Conservation (phyloP, 2,113 vertebrate species). For the Cinclus mexicanus region DNA sequence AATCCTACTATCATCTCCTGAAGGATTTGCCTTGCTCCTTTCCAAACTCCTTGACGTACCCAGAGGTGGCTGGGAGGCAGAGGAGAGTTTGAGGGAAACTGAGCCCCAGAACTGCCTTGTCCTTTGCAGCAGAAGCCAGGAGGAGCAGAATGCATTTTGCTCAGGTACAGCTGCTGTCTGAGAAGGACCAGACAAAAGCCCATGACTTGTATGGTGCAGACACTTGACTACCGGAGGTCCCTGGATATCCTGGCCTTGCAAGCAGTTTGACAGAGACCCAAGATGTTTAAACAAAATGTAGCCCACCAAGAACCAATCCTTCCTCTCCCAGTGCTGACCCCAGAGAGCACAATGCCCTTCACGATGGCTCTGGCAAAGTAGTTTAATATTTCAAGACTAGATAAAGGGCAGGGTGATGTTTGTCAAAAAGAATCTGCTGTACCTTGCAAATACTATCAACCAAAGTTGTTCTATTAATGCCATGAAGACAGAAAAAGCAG, state of each 20-base stretch:
- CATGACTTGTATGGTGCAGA: neutral
- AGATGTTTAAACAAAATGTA: neutral
- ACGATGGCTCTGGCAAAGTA: neutral
- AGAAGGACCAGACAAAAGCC: neutral
- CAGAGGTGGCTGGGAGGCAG: neutral
- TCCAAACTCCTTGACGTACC: neutral
- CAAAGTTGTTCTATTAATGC: neutral
- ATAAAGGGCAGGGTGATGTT: neutral
- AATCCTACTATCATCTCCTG: neutral
- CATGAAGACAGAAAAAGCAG: neutral
- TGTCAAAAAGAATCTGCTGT: neutral
- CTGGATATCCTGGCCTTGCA: neutral
- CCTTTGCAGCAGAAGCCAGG: neutral
- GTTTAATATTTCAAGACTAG: neutral
- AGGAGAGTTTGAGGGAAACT: neutral
- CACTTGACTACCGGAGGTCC: neutral
- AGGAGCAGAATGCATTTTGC: neutral
- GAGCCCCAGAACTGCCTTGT: neutral
- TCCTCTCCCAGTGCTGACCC: neutral
- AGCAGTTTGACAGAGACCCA: neutral
- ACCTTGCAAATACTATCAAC: neutral
- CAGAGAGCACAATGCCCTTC: neutral
- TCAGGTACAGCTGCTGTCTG: neutral
- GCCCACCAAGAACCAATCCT: neutral
- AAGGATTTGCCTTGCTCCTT: neutral